A percentile compares a stretch with the other conserved stretches of the same genome.
Conservation (phyloP, 2,113 vertebrate species). For the Scomber japonicus region DNA sequence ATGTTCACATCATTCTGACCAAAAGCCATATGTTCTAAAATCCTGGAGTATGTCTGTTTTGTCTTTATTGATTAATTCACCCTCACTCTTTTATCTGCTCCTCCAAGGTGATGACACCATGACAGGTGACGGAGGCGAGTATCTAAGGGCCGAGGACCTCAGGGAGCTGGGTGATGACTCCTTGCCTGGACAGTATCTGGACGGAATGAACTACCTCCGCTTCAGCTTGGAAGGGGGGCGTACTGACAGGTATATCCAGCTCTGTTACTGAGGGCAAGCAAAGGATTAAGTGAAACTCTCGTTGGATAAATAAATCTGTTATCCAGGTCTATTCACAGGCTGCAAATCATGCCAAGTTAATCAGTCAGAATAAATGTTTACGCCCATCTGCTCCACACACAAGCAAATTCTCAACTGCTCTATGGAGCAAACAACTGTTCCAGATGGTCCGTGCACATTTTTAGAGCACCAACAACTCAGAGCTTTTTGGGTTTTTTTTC, state of each 20-base stretch:
- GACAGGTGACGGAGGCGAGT: constrained; percentile 97
- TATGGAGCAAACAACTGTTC: background rate
- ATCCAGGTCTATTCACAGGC: background rate
- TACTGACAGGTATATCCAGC: constrained; percentile 89
- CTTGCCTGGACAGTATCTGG: constrained; percentile 95
- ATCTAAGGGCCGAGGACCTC: constrained; percentile 94
- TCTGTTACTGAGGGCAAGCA: no score
- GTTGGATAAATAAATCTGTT: background rate
- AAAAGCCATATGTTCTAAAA: no score
- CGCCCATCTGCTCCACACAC: no score
- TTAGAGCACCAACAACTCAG: accelerated
- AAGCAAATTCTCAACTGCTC: background rate
- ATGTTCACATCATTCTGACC: background rate
- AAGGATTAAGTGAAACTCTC: no score
- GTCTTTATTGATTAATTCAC: background rate
- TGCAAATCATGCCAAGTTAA: no score
- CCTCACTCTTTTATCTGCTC: background rate
- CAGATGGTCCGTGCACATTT: background rate
- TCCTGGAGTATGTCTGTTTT: background rate
- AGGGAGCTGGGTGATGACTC: constrained; percentile 97
- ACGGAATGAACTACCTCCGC: constrained; percentile 96
- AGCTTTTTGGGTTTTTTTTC: background rate
- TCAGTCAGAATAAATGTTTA: no score
- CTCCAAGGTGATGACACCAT: constrained; percentile 95
- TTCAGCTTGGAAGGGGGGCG: constrained; percentile 94